Percentiles rank a stretch among this genome's conserved stretches.
Evolutionary conservation across 2,797 vertebrate genomes (phyloP).

Genomic region (Mus caroli): DNA sequence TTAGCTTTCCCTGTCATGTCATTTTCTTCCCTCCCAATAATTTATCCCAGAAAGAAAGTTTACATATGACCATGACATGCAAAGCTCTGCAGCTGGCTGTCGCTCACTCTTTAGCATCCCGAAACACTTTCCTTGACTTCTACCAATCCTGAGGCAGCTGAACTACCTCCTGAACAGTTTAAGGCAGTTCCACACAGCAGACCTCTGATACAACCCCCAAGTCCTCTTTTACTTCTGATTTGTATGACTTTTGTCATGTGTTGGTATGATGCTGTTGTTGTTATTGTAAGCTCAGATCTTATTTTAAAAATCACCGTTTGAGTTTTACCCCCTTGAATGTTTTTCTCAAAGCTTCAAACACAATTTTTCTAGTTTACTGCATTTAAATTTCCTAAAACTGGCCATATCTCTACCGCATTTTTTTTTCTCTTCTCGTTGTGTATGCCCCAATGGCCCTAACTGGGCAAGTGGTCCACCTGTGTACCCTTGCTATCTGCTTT

Average conservation of each 20-base stretch:
- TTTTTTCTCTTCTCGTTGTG: not conserved
- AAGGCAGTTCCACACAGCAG: not conserved
- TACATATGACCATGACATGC: not conserved
- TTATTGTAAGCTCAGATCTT: not conserved
- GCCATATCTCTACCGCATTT: not conserved
- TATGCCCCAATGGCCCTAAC: not conserved
- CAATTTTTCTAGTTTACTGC: not conserved
- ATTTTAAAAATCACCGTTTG: slow-evolving; percentile 7
- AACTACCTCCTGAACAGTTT: not conserved
- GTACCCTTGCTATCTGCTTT: rapidly evolving
- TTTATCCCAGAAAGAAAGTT: not conserved
- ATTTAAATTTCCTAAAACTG: slow-evolving; percentile 7
- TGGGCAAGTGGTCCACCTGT: not conserved
- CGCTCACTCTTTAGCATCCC: not conserved
- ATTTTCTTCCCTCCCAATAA: not conserved
- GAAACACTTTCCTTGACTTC: not conserved
- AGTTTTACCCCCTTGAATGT: not conserved
- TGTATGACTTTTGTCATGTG: not conserved
- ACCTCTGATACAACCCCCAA: not conserved
- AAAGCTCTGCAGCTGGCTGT: not conserved
- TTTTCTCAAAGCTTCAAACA: not conserved
- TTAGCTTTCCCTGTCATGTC: not conserved
- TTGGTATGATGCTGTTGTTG: not conserved
- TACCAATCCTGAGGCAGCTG: too few relatives aligned
- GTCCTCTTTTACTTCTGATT: not conserved